Evolutionary conservation across 2,888 invertebrate species (phyloP).

Genomic region (Auanema sp.): DNA sequence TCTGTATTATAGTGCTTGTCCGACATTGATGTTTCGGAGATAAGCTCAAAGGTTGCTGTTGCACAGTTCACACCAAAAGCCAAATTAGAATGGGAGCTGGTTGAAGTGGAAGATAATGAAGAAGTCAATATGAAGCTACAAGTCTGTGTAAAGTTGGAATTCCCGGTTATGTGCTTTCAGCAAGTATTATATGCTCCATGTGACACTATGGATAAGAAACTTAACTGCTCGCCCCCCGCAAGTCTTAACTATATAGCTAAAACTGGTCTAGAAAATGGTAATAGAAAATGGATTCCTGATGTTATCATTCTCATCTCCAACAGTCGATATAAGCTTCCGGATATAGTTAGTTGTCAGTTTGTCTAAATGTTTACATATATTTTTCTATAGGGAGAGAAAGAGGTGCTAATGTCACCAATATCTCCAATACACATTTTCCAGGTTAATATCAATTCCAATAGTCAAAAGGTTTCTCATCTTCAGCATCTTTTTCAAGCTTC

Average conservation of each 20-base stretch:
- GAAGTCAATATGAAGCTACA: constrained; percentile 11
- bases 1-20: not conserved
- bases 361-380: not conserved
- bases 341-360: constrained; percentile 35
- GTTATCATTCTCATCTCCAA: constrained; percentile 52
- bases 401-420: constrained; percentile 50
- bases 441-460: not conserved
- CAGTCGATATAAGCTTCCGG: constrained; percentile 43
- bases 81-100: constrained; percentile 39
- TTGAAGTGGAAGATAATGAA: constrained; percentile 4
- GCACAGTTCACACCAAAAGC: constrained; percentile 56
- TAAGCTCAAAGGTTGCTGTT: constrained; percentile 35
- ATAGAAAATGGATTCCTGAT: constrained; percentile 50
- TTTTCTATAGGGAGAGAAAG: constrained; percentile 30
- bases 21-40: not conserved
- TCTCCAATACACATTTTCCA: constrained; percentile 61
- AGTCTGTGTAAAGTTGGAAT: constrained; percentile 8
- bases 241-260: constrained; percentile 40
- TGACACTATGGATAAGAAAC: constrained; percentile 12
- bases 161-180: constrained; percentile 20
- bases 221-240: constrained; percentile 24
- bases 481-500: not conserved
- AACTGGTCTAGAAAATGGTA: constrained; percentile 33
- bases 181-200: constrained; percentile 37
- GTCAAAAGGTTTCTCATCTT: not conserved